Conservation (phyloP, 2,888 invertebrate genomes). For the Tholera decimalis region DNA sequence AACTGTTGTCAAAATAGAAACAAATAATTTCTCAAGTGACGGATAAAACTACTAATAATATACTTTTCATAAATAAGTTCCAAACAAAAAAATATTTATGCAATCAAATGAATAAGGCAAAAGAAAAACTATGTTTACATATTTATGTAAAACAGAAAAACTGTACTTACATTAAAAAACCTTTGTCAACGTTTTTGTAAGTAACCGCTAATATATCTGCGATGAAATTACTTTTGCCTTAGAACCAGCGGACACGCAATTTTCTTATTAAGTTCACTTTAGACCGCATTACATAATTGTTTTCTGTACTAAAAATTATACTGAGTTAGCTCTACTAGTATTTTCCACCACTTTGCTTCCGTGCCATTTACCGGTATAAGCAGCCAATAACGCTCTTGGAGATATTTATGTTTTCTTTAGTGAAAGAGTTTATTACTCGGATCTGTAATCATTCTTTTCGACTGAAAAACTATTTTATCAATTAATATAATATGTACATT, state of each 20-base stretch:
- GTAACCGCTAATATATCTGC: slow-evolving; percentile 4
- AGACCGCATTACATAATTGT: neutral
- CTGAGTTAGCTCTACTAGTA: neutral
- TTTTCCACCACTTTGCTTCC: neutral
- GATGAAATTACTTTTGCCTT: neutral
- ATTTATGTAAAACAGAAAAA: neutral
- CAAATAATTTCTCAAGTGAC: slow-evolving; percentile 24
- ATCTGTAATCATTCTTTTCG: too few relatives aligned
- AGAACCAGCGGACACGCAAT: slow-evolving; percentile 21
- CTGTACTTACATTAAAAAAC: neutral
- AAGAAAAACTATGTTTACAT: neutral
- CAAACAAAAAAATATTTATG: neutral
- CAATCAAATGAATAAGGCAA: neutral
- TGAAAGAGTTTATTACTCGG: too few relatives aligned
- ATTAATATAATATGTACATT: too few relatives aligned
- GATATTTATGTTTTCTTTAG: too few relatives aligned
- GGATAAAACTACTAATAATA: neutral
- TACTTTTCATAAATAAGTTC: too few relatives aligned
- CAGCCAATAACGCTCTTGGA: too few relatives aligned
- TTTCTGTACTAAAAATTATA: neutral
- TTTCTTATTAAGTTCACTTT: slow-evolving; percentile 10
- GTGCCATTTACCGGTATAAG: too few relatives aligned
- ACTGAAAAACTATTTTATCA: too few relatives aligned
- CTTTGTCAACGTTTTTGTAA: neutral
- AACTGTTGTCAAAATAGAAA: too few relatives aligned